Evolutionary conservation across 1,140 invertebrate genomes (phyloP), one percentile per base, ranked within the genome.

Genomic region (Ceratina japonica): DNA sequence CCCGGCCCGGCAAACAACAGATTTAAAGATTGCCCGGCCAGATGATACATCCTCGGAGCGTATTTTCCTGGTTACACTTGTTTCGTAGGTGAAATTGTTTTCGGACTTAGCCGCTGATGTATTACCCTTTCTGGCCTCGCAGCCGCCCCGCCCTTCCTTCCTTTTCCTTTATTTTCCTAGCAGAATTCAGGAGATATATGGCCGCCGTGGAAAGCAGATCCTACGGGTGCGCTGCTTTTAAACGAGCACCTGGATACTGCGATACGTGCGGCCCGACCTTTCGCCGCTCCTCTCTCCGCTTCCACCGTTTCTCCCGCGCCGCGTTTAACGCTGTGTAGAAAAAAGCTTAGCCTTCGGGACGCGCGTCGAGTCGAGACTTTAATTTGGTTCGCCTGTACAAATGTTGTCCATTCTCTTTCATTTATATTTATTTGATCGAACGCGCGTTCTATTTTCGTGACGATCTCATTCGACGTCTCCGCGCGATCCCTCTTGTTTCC

Each of bases 41-140:
- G 3, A 76, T 37, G 58, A 77, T 70, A 59, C 44, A 22, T 37
- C 22, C 15, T 15, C 3, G 12, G 27, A 18, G 1, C 56, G 65
- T 69, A 24, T 70, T 77, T 77, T n/a, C 20, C 12, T 2, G 49
- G 3, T 20, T 44, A 15, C 59, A 31, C 59, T 63, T 24, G 20
- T 63, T 72, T 64, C 8, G 31, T 1, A 3, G 51, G 16, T 56
- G 59, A 72, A 78, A 78, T 78, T 78, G 75, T 78, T 78, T 78
- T 64, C 49, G 31, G 68, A 54, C 68, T 71, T 52, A 52, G 31
- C 59, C 16, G 0, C 56, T 78, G 68, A 78, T 72, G 68, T 63
- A 78, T 78, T 63, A 63, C 69, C 51, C 51, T 49, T 76, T 72
- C 69, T 20, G 2, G 5, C 37, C n/a, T 52, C 10, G 20, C 58